A percentile compares a stretch with the other conserved stretches of the same genome.
These are phyloP conservation scores for Panonychus citri DNA, from an alignment of 1,140 invertebrate genomes.

Conservation along the genomic window DNA sequence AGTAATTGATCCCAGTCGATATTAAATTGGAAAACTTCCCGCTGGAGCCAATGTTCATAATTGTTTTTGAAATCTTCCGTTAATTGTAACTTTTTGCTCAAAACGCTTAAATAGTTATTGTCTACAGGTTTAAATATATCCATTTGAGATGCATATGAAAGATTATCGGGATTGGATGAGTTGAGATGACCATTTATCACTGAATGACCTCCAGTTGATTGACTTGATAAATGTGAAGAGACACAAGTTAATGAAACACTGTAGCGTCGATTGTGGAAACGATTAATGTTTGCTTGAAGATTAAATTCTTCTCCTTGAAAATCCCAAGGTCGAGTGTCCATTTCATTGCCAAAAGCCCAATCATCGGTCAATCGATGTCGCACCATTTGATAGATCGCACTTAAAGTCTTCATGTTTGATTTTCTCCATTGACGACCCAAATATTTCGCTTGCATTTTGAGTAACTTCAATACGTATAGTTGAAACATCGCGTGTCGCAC, in stretches of 20 bases:
- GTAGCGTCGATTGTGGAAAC: constrained; percentile 83
- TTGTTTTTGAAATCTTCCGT: constrained; percentile 88
- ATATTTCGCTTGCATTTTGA: constrained; percentile 99
- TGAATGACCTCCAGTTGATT: background rate
- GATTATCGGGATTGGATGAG: background rate
- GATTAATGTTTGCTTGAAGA: constrained; percentile 68
- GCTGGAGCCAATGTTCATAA: constrained; percentile 84
- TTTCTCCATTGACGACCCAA: constrained; percentile 96
- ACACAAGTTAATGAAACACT: constrained; percentile 19
- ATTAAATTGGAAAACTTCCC: constrained; percentile 71
- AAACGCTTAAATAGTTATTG: constrained; percentile 54
- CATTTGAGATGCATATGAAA: background rate
- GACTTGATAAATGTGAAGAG: background rate
- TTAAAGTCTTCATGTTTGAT: constrained; percentile 98
- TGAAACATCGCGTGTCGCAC: constrained; percentile 90
- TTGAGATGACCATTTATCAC: background rate
- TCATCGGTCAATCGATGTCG: constrained; percentile 75
- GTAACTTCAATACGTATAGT: constrained; percentile 82
- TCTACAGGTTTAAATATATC: constrained; percentile 48
- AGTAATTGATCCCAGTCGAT: constrained; percentile 37
- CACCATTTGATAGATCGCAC: constrained; percentile 92
- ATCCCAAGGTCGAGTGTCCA: constrained; percentile 91
- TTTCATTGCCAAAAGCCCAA: constrained; percentile 97
- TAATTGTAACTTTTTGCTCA: constrained; percentile 44
- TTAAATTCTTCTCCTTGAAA: constrained; percentile 96